A percentile compares a stretch with the other conserved stretches of the same genome.
These are phyloP conservation scores for Atta texana DNA, from an alignment of 1,140 invertebrate genomes.

Conservation along the genomic window DNA sequence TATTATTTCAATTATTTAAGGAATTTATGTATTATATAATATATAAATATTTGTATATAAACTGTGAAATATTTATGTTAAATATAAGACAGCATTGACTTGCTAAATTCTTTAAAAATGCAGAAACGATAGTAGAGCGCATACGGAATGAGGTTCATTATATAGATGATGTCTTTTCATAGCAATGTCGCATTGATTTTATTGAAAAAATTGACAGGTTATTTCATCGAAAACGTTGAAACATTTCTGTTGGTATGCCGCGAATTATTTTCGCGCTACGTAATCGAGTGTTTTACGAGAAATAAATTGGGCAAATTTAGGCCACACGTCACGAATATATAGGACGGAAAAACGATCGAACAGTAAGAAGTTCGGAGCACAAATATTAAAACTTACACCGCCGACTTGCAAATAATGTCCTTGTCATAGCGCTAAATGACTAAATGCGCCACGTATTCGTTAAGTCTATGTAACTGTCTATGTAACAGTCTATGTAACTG, in stretches of 20 bases:
- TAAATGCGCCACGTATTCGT: not conserved
- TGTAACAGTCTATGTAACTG: not conserved
- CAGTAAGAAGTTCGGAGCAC: slow-evolving; percentile 21
- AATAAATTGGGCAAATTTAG: slow-evolving; percentile 50
- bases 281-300: slow-evolving; percentile 14
- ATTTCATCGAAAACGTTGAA: slow-evolving; percentile 12
- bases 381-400: slow-evolving; percentile 18
- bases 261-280: slow-evolving; percentile 54
- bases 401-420: slow-evolving; percentile 15
- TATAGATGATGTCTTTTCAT: not conserved
- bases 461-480: not conserved
- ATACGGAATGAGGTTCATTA: not conserved
- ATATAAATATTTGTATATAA: not conserved
- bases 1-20: not conserved
- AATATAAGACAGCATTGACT: not conserved
- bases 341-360: slow-evolving; percentile 48
- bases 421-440: slow-evolving; percentile 1
- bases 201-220: slow-evolving; percentile 16
- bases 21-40: not conserved
- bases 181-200: slow-evolving; percentile 11
- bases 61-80: slow-evolving; percentile 4
- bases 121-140: slow-evolving; percentile 1
- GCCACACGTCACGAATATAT: slow-evolving; percentile 46
- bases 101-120: not conserved
- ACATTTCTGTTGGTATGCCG: not conserved